A percentile compares a stretch with the other conserved stretches of the same genome.
Evolutionary conservation across 1,140 invertebrate genomes (phyloP).

Genomic region (Trachelipus rathkii): DNA sequence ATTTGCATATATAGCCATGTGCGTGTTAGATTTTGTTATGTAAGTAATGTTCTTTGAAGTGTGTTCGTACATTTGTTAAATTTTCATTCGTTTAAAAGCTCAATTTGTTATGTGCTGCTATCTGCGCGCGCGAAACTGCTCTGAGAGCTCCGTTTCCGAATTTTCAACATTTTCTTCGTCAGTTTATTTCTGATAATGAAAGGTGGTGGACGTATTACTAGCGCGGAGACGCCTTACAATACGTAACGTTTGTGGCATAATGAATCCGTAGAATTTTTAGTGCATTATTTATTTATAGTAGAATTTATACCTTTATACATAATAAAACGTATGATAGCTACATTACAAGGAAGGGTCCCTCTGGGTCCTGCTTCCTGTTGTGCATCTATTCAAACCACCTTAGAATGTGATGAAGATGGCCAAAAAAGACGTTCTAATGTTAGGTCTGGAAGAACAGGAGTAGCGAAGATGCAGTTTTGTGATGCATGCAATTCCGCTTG

Average conservation of each 20-base stretch:
- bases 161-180: too few relatives aligned
- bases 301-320: too few relatives aligned
- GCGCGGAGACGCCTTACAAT: not conserved
- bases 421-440: not conserved
- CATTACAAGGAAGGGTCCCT: not conserved
- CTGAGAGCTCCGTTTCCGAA: not conserved
- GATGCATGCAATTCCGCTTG: constrained; percentile 44
- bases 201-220: not conserved
- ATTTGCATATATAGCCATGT: not conserved
- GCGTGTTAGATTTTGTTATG: too few relatives aligned
- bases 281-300: not conserved
- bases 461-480: constrained; percentile 32
- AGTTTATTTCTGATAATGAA: not conserved
- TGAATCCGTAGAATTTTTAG: not conserved
- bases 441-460: not conserved
- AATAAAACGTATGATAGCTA: not conserved
- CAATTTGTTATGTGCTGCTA: not conserved
- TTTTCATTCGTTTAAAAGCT: not conserved
- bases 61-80: too few relatives aligned
- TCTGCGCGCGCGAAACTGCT: not conserved
- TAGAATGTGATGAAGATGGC: not conserved
- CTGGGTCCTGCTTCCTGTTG: not conserved
- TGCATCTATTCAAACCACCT: not conserved
- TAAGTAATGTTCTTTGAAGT: too few relatives aligned
- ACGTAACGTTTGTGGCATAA: not conserved